A percentile compares a stretch with the other conserved stretches of the same genome.
Evolutionary conservation across 1,140 invertebrate genomes (phyloP).

Genomic region (Fopius arisanus): DNA sequence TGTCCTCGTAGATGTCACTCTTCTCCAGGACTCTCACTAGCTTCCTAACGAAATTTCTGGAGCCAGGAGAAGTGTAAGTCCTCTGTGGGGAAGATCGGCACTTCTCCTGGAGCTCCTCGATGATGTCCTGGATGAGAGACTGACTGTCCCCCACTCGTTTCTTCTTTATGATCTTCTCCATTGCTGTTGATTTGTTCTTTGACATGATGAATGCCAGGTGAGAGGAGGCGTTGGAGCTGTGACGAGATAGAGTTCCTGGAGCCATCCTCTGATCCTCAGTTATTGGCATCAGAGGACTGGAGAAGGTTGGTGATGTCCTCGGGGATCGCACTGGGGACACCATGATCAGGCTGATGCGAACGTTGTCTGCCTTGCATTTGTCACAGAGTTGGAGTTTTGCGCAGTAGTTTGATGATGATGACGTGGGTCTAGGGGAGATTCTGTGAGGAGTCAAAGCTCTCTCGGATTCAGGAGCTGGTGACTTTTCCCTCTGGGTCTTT

Average conservation of each 20-base stretch:
- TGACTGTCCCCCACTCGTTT: background rate
- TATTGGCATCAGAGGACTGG: background rate
- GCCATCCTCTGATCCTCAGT: background rate
- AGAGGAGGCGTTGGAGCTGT: background rate
- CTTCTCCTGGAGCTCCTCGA: constrained; percentile 32
- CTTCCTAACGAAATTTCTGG: constrained; percentile 30
- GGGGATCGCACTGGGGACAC: background rate
- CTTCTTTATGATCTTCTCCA: constrained; percentile 21
- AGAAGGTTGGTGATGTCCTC: background rate
- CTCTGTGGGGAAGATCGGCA: background rate
- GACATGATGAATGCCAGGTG: background rate
- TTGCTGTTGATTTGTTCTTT: background rate
- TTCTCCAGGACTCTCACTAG: constrained; percentile 33
- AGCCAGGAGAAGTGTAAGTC: background rate
- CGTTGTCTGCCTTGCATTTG: constrained; percentile 4
- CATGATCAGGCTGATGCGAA: background rate
- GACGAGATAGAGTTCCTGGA: background rate
- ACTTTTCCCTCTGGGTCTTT: too few relatives aligned
- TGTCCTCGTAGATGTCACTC: background rate
- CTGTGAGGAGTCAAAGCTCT: background rate
- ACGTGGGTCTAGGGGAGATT: background rate
- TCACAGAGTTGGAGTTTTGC: background rate
- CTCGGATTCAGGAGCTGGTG: background rate
- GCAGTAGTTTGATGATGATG: background rate
- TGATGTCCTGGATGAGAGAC: constrained; percentile 24